Evolutionary conservation across 2,888 invertebrate species (phyloP).

Genomic region (Elegia similella): DNA sequence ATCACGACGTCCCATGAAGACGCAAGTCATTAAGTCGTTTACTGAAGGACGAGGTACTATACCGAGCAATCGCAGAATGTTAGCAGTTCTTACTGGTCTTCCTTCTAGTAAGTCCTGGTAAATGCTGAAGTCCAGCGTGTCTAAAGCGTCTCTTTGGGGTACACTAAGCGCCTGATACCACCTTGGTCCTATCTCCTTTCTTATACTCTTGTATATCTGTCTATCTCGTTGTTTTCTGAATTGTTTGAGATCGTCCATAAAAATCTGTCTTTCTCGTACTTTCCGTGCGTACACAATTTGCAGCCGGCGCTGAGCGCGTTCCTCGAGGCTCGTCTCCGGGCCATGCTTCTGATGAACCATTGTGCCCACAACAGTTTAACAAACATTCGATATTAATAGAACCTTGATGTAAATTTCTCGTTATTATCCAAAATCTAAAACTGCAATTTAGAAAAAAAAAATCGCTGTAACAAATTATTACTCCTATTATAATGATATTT

Average conservation of each 20-base stretch:
- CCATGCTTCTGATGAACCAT: conserved; percentile 44
- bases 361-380: conserved; percentile 7
- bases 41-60: conserved; percentile 50
- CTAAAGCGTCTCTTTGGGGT: conserved; percentile 54
- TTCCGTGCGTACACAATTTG: conserved; percentile 53
- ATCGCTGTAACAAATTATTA: background rate
- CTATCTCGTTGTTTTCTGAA: conserved; percentile 44
- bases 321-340: conserved; percentile 42
- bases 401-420: background rate
- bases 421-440: conserved; percentile 21
- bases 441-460: conserved; percentile 56
- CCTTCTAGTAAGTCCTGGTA: conserved; percentile 67
- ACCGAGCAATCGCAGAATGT: conserved; percentile 51
- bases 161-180: conserved; percentile 72
- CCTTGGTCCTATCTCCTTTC: conserved; percentile 49
- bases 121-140: conserved; percentile 48
- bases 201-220: conserved; percentile 37
- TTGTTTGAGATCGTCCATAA: conserved; percentile 63
- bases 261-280: conserved; percentile 54
- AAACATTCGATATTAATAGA: background rate
- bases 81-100: conserved; percentile 47
- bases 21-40: conserved; percentile 55
- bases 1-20: conserved; percentile 52
- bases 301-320: conserved; percentile 39
- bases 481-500: background rate